Conservation (phyloP, 2,797 vertebrate genomes). For the Simalia tracyae region DNA sequence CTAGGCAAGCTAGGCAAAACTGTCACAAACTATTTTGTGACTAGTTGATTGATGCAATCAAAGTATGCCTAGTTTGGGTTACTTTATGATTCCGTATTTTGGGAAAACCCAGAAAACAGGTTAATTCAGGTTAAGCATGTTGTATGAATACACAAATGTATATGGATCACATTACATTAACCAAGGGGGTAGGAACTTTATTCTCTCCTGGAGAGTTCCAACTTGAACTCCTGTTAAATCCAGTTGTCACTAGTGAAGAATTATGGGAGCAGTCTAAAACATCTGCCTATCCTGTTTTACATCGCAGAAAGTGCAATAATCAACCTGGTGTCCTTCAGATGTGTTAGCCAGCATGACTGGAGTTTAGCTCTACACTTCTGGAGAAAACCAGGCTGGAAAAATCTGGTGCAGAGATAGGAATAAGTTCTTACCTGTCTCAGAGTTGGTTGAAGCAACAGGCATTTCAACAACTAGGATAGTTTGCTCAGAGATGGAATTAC, state of each 20-base stretch:
- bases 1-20: too few species aligned
- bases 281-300: neutral
- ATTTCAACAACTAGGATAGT: slow-evolving; percentile 62
- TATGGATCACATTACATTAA: too few species aligned
- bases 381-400: neutral
- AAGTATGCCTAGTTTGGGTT: neutral
- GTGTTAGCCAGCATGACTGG: neutral
- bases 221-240: neutral
- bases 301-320: neutral
- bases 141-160: too few species aligned
- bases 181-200: neutral
- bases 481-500: slow-evolving; percentile 4
- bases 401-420: slow-evolving; percentile 19
- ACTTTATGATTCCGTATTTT: neutral
- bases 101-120: neutral
- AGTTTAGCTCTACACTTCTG: neutral
- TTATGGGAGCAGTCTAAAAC: neutral
- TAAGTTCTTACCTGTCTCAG: slow-evolving; percentile 73
- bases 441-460: slow-evolving; percentile 88
- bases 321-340: neutral
- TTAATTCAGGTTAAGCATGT: neutral
- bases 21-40: neutral
- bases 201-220: neutral
- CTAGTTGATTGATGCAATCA: neutral
- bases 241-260: neutral